phyloP scores from a whole-genome alignment of 2,888 invertebrate species.

The Ornithoptera priamus region DNA sequence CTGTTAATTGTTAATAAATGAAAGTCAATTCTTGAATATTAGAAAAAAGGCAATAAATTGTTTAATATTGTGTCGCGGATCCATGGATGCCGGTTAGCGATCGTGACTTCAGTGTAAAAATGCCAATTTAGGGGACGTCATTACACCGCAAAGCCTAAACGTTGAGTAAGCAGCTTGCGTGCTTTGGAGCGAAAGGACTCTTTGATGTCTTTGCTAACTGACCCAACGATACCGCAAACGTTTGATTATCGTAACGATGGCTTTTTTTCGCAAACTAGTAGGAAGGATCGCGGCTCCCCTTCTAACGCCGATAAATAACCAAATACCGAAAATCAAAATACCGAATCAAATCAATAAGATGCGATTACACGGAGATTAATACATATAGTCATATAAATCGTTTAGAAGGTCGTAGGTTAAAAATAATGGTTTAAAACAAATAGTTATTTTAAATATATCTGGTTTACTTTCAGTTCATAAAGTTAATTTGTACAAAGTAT shows the following conservation, averaged over 20 bases:
- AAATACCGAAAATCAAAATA: too few relatives aligned
- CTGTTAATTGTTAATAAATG: too few relatives aligned
- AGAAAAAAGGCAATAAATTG: neutral
- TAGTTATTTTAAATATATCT: too few relatives aligned
- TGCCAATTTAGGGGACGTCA: conserved; percentile 65
- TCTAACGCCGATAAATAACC: too few relatives aligned
- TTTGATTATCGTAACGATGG: conserved; percentile 11
- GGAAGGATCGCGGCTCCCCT: too few relatives aligned
- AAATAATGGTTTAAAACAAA: too few relatives aligned
- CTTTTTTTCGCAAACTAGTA: neutral
- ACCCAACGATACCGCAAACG: conserved; percentile 10
- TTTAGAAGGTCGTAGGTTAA: too few relatives aligned
- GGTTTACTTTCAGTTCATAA: too few relatives aligned
- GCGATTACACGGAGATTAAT: too few relatives aligned
- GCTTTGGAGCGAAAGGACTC: conserved; percentile 53
- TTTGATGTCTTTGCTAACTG: conserved; percentile 50
- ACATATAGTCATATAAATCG: too few relatives aligned
- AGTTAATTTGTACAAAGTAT: too few relatives aligned
- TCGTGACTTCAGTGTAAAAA: conserved; percentile 66
- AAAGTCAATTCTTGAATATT: neutral
- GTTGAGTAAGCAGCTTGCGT: conserved; percentile 66
- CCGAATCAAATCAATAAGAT: too few relatives aligned
- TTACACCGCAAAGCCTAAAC: conserved; percentile 44
- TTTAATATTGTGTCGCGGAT: conserved; percentile 1
- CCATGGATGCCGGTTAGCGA: conserved; percentile 28